Conservation (phyloP, 2,113 vertebrate genomes). For the Entosphenus tridentatus region DNA sequence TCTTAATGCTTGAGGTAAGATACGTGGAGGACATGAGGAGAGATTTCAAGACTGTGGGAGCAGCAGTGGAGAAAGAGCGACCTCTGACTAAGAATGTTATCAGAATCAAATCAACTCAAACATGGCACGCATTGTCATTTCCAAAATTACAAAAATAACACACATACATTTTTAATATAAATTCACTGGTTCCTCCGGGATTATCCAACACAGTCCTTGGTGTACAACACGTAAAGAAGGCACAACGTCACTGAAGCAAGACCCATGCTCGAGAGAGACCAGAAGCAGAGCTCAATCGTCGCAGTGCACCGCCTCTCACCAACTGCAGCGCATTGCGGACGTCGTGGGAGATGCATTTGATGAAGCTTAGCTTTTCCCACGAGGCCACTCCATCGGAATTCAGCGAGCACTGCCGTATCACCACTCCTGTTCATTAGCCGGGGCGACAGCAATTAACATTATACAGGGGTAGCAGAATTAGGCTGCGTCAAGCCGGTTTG, state of each 20-base stretch:
- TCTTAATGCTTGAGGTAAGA: no score
- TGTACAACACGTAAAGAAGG: neutral
- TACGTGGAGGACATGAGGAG: no score
- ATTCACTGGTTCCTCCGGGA: neutral
- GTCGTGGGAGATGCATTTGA: conserved; percentile 1
- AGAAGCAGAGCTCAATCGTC: neutral
- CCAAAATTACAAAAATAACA: neutral
- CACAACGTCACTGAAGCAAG: neutral
- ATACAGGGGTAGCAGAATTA: no score
- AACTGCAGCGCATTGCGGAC: neutral
- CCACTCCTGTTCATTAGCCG: neutral
- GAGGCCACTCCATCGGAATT: conserved; percentile 1
- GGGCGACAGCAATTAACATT: no score
- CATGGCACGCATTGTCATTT: no score
- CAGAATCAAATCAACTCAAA: no score
- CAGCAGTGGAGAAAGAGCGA: no score
- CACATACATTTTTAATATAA: neutral
- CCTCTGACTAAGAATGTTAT: no score
- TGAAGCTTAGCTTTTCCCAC: conserved; percentile 5
- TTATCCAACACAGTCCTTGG: neutral
- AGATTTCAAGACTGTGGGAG: no score
- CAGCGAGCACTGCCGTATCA: conserved; percentile 3
- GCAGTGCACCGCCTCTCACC: neutral
- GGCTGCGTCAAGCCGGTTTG: no score
- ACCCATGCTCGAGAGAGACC: neutral